A percentile compares a stretch with the other conserved stretches of the same genome.
phyloP scores from a whole-genome alignment of 2,797 vertebrate species.

The Notolabrus celidotus region DNA sequence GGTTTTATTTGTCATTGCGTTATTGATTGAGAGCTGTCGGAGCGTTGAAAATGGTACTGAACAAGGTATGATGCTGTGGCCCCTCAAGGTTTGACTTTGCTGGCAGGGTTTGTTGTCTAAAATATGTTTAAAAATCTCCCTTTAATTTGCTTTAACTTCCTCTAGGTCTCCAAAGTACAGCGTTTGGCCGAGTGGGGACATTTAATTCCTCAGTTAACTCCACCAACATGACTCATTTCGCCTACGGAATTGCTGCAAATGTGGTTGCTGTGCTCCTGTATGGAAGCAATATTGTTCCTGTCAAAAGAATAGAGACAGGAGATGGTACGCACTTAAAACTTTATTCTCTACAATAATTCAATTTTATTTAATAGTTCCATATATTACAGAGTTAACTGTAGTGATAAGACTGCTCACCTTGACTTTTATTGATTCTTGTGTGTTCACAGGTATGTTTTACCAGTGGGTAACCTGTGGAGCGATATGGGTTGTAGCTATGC shows the following conservation, averaged over 20 bases:
- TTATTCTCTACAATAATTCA: background rate
- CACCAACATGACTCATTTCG: conserved; percentile 75
- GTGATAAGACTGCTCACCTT: background rate
- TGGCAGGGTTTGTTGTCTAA: background rate
- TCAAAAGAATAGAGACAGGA: conserved; percentile 91
- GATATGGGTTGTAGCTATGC: conserved; percentile 88
- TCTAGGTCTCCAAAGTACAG: background rate
- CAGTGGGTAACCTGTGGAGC: conserved; percentile 93
- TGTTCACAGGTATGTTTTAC: conserved; percentile 91
- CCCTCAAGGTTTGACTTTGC: background rate
- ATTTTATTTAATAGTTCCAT: too few relatives aligned
- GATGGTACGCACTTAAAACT: conserved; percentile 85
- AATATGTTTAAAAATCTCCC: background rate
- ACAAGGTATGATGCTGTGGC: conserved; percentile 30
- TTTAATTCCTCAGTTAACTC: conserved; percentile 40
- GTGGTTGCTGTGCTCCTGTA: conserved; percentile 86
- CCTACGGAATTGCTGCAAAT: conserved; percentile 86
- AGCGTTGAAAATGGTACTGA: background rate
- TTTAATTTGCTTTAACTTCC: background rate
- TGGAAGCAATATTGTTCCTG: conserved; percentile 91
- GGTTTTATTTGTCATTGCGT: conserved; percentile 36
- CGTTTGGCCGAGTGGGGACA: background rate
- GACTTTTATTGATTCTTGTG: background rate
- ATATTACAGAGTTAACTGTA: too few relatives aligned
- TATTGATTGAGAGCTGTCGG: conserved; percentile 51